phyloP scores from a whole-genome alignment of 2,888 invertebrate genomes.

The Dioctria rufipes region DNA sequence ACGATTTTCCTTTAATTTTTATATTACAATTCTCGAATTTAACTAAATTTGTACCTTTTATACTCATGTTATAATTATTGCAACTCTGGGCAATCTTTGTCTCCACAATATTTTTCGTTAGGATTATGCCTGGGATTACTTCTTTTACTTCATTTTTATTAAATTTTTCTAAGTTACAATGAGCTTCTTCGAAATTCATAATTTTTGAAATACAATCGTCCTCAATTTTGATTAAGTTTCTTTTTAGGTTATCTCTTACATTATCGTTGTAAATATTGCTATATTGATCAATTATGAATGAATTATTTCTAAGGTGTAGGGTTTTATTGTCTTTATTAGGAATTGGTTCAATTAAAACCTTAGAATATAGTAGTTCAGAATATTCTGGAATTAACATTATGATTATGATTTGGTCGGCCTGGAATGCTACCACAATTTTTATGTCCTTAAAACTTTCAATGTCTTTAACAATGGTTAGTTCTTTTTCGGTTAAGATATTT shows the following conservation, averaged over 20 bases:
- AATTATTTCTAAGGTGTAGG: background rate
- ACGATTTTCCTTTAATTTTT: no score
- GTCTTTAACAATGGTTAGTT: no score
- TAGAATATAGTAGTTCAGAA: no score
- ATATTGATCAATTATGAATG: background rate
- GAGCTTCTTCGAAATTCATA: background rate
- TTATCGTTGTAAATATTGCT: background rate
- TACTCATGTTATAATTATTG: slow-evolving; percentile 61
- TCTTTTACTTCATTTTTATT: background rate
- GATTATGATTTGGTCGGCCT: no score
- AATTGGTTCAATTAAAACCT: background rate
- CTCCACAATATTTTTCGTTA: slow-evolving; percentile 19
- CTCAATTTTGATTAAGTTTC: background rate
- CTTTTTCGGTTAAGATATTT: no score
- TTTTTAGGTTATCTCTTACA: slow-evolving; percentile 4
- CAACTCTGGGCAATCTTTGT: slow-evolving; percentile 57
- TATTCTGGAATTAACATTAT: no score
- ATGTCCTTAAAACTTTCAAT: no score
- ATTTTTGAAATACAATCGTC: slow-evolving; percentile 7
- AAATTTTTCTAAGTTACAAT: background rate
- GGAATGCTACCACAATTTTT: no score
- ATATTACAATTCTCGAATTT: slow-evolving; percentile 5
- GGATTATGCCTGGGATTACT: no score
- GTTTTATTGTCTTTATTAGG: background rate
- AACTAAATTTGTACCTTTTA: slow-evolving; percentile 3